phyloP scores from a whole-genome alignment of 2,888 invertebrate species.

The Synergus itoensis region DNA sequence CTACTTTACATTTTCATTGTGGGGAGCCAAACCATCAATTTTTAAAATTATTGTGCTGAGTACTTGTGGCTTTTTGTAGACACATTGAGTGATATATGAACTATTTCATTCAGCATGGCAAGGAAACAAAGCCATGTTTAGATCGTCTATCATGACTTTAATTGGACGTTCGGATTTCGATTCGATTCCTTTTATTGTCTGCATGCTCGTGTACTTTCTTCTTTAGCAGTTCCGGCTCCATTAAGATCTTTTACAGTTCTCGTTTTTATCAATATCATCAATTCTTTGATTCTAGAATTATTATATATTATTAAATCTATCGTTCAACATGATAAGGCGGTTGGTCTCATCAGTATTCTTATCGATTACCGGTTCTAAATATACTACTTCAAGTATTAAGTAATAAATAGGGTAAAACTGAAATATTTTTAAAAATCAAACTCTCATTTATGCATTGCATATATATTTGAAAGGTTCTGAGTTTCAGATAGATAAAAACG shows the following conservation, averaged over 20 bases:
- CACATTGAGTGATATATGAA: constrained; percentile 23
- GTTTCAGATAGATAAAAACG: background rate
- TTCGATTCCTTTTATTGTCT: constrained; percentile 52
- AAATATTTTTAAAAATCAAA: too few species aligned
- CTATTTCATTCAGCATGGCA: constrained; percentile 21
- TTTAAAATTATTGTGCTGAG: background rate
- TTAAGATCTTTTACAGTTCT: constrained; percentile 55
- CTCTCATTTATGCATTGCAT: too few species aligned
- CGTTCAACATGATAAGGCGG: too few species aligned
- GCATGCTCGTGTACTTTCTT: background rate
- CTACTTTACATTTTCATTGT: background rate
- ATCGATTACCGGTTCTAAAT: background rate
- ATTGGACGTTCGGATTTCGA: constrained; percentile 56
- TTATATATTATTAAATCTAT: too few species aligned
- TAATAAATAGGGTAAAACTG: too few species aligned
- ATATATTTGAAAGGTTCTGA: background rate
- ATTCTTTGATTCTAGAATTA: constrained; percentile 16
- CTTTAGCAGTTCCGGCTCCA: constrained; percentile 52
- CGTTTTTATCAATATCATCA: constrained; percentile 54
- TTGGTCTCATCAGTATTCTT: background rate
- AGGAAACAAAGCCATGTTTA: constrained; percentile 49
- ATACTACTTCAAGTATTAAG: too few species aligned
- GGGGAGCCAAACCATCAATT: background rate
- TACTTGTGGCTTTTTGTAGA: background rate
- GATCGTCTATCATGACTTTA: constrained; percentile 58